Conservation (phyloP, 2,113 vertebrate genomes). For the Pomatorhinus ruficollis region DNA sequence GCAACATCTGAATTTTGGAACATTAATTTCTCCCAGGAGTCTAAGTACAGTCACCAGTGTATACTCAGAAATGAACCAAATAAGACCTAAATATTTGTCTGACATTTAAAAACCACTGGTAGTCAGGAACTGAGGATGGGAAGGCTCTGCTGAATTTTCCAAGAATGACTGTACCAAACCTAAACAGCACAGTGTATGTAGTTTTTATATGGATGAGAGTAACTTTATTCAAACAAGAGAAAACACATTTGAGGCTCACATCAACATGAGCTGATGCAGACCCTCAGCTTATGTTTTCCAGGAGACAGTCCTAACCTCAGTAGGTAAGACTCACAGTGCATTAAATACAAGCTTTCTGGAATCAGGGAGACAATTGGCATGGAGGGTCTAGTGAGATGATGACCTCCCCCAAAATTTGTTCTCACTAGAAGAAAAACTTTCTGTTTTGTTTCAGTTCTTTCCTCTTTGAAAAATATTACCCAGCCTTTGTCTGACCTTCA, state of each 20-base stretch:
- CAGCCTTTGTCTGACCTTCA: conserved; percentile 59
- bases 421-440: not conserved
- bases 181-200: not conserved
- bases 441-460: not conserved
- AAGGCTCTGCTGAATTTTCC: not conserved
- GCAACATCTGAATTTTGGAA: not conserved
- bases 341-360: not conserved
- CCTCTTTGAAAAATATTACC: conserved; percentile 39
- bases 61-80: not conserved
- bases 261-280: not conserved
- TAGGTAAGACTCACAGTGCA: not conserved
- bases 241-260: not conserved
- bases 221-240: not conserved
- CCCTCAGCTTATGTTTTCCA: not conserved
- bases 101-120: not conserved
- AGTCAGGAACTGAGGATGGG: not conserved
- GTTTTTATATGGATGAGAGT: not conserved
- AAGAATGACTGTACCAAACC: not conserved
- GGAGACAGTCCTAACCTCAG: not conserved
- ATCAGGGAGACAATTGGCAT: not conserved
- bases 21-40: not conserved
- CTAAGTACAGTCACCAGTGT: not conserved
- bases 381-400: not conserved
- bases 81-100: not conserved
- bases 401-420: not conserved